Conservation (phyloP, 2,113 vertebrate species). For the Physeter macrocephalus region DNA sequence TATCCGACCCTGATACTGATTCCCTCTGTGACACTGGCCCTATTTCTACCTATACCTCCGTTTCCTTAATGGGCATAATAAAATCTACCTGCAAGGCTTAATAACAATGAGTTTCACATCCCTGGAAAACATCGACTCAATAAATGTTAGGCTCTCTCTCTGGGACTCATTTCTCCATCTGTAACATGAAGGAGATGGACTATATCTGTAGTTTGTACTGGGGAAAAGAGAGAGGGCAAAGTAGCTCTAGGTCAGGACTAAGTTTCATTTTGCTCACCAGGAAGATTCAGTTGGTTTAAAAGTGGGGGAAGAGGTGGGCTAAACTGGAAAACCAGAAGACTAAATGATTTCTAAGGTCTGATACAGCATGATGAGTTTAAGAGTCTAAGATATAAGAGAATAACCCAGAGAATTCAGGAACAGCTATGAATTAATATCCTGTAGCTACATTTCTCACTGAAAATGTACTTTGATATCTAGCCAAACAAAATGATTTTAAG, state of each 20-base stretch:
- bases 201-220: neutral
- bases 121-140: neutral
- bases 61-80: neutral
- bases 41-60: neutral
- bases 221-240: neutral
- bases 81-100: neutral
- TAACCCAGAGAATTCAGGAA: neutral
- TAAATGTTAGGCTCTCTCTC: neutral
- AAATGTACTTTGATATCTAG: neutral
- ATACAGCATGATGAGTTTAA: neutral
- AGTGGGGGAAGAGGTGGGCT: neutral
- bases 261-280: neutral
- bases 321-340: neutral
- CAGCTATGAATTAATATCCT: neutral
- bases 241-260: neutral
- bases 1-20: neutral
- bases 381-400: neutral
- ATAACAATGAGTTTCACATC: neutral
- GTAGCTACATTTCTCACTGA: neutral
- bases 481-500: neutral
- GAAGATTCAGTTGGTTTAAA: neutral
- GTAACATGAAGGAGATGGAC: neutral
- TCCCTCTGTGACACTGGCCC: neutral
- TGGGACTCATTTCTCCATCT: neutral
- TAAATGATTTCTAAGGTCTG: neutral